Conservation (phyloP, 2,888 invertebrate species). For the Noctua janthina region DNA sequence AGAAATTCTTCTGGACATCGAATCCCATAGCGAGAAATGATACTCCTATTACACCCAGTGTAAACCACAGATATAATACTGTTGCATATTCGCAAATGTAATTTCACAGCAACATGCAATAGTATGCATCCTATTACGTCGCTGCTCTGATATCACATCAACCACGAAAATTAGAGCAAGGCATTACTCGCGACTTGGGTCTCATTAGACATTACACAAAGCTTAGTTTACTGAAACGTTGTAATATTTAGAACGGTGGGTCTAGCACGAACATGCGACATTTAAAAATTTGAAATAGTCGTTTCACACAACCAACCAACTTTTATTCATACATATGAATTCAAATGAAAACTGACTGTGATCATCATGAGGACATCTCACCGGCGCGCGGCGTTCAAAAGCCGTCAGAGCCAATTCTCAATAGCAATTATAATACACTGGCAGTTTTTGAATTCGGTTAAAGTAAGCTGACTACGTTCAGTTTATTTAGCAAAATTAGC, state of each 20-base stretch:
- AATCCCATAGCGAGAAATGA: background rate
- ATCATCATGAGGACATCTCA: background rate
- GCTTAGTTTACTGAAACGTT: slow-evolving; percentile 49
- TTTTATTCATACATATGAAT: background rate
- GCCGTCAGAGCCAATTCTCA: background rate
- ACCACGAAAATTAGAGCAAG: slow-evolving; percentile 37
- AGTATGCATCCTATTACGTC: slow-evolving; percentile 11
- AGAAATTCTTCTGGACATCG: background rate
- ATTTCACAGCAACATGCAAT: slow-evolving; percentile 12
- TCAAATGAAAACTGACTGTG: background rate
- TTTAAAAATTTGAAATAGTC: background rate
- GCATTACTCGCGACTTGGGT: slow-evolving; percentile 38
- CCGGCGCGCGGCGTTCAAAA: background rate
- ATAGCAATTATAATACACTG: background rate
- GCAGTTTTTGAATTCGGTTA: background rate
- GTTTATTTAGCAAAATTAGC: background rate
- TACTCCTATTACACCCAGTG: background rate
- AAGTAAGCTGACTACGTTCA: background rate
- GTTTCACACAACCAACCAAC: background rate
- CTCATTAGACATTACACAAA: slow-evolving; percentile 44
- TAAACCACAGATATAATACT: background rate
- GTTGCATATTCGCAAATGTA: background rate
- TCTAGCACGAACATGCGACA: background rate
- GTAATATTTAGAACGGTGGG: slow-evolving; percentile 41
- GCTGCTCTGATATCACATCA: slow-evolving; percentile 36